Percentiles rank a stretch among this genome's conserved stretches.
phyloP scores from a whole-genome alignment of 2,888 invertebrate genomes.

The Cistogaster globosa region DNA sequence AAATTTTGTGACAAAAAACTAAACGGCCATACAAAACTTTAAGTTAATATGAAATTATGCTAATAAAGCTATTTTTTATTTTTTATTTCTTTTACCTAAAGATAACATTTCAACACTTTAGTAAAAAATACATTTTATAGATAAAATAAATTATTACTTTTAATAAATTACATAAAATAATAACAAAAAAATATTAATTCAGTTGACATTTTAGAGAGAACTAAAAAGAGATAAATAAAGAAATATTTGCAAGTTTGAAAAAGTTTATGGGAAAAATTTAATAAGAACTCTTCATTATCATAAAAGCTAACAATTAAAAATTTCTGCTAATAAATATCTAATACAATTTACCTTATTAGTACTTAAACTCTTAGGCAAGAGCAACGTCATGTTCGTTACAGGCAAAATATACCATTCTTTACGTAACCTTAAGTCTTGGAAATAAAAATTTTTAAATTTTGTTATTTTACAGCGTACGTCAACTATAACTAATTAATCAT shows the following conservation, averaged over 20 bases:
- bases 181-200: slow-evolving; percentile 18
- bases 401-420: no score
- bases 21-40: slow-evolving; percentile 8
- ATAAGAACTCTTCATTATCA: no score
- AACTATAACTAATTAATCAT: no score
- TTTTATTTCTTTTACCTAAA: slow-evolving; percentile 23
- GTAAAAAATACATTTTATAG: slow-evolving; percentile 10
- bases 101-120: slow-evolving; percentile 62
- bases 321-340: no score
- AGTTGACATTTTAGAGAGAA: not conserved
- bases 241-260: not conserved
- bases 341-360: no score
- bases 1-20: slow-evolving; percentile 25
- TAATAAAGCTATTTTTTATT: slow-evolving; percentile 30
- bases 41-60: slow-evolving; percentile 59
- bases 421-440: no score
- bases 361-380: no score
- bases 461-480: no score
- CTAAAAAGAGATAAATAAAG: not conserved
- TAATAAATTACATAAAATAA: slow-evolving; percentile 20
- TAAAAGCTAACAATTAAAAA: no score
- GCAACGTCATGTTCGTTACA: no score
- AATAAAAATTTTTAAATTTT: no score
- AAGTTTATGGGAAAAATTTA: no score
- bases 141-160: slow-evolving; percentile 33